Conservation (phyloP, 2,888 invertebrate species). For the Lordiphosa andalusiaca region DNA sequence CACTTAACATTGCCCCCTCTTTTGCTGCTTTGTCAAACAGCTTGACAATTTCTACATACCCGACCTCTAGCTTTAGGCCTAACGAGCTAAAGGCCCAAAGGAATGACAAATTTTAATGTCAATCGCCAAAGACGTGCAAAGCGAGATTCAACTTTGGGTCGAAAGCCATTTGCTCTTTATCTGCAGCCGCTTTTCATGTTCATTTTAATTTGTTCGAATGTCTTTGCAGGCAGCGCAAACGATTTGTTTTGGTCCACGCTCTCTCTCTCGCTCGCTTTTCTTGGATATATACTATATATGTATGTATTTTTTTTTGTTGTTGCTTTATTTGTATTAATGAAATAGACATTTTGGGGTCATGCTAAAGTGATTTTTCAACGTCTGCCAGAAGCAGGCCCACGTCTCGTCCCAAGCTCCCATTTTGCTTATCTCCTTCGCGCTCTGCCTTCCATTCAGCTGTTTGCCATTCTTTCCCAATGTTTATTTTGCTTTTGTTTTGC, state of each 20-base stretch:
- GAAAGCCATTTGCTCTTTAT: constrained; percentile 42
- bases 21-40: too few species aligned
- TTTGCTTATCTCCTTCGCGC: constrained; percentile 51
- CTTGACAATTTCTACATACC: background rate
- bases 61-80: background rate
- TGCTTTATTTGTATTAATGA: constrained; percentile 74
- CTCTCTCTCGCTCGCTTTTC: background rate
- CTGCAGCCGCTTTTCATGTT: constrained; percentile 64
- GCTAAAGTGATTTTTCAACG: constrained; percentile 77
- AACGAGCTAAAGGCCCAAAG: constrained; percentile 25
- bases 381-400: constrained; percentile 41
- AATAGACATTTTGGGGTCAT: constrained; percentile 76
- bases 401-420: constrained; percentile 14
- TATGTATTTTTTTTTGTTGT: too few species aligned
- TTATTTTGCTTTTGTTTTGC: constrained; percentile 67
- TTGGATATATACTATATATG: too few species aligned
- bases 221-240: constrained; percentile 66
- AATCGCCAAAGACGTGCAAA: constrained; percentile 59
- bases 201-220: constrained; percentile 72
- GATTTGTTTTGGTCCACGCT: constrained; percentile 59
- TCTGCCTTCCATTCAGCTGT: constrained; percentile 21
- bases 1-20: too few species aligned
- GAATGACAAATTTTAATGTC: constrained; percentile 75
- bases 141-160: constrained; percentile 8
- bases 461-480: constrained; percentile 45